These are phyloP conservation scores for Liparis tanakae DNA, from an alignment of 2,797 vertebrate genomes.

Conservation along the genomic window DNA sequence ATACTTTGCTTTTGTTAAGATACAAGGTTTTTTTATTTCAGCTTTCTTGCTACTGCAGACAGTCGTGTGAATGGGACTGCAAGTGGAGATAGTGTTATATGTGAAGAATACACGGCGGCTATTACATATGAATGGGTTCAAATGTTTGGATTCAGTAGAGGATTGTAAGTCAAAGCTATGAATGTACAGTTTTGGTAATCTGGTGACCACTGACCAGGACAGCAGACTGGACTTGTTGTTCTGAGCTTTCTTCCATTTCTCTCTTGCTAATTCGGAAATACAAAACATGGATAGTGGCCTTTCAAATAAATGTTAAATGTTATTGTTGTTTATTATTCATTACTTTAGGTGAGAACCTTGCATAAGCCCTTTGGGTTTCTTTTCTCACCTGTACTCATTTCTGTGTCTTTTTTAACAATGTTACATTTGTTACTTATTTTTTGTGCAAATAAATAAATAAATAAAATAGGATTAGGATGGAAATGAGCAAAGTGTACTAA, in stretches of 20 bases:
- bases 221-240: background rate
- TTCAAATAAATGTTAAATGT: no score
- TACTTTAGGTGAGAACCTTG: no score
- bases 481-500: slow-evolving; percentile 22
- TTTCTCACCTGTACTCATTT: no score
- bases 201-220: slow-evolving; percentile 4
- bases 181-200: background rate
- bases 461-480: slow-evolving; percentile 23
- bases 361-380: no score
- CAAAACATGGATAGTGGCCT: slow-evolving; percentile 5
- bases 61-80: background rate
- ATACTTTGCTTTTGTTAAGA: slow-evolving; percentile 3
- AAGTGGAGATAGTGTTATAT: background rate
- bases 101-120: background rate
- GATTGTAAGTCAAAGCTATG: background rate
- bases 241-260: background rate
- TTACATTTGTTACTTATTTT: no score
- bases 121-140: background rate
- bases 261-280: background rate
- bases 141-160: background rate
- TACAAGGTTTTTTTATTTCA: background rate
- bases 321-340: no score
- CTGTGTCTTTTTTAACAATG: no score
- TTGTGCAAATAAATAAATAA: no score
- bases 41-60: background rate